Evolutionary conservation across 2,113 vertebrate species (phyloP).

Genomic region (Sigmodon hispidus): DNA sequence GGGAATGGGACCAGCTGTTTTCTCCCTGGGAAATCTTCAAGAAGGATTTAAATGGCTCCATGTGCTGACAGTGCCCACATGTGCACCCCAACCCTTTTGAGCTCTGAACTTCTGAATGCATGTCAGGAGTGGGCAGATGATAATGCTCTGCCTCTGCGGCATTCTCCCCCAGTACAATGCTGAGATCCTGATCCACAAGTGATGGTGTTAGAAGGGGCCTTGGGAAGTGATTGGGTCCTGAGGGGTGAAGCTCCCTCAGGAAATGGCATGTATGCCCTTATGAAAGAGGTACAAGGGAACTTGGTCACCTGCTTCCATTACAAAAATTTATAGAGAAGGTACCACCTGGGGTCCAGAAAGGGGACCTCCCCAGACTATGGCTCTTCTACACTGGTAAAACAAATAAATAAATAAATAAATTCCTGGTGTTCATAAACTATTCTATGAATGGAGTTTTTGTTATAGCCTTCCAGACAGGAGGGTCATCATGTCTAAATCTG

Average conservation of each 20-base stretch:
- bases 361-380: neutral
- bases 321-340: neutral
- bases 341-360: neutral
- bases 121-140: neutral
- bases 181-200: neutral
- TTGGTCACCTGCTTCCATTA: neutral
- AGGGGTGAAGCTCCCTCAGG: neutral
- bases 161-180: neutral
- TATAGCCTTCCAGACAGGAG: too few relatives aligned
- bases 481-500: too few relatives aligned
- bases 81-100: neutral
- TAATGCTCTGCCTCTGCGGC: too few relatives aligned
- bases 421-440: neutral
- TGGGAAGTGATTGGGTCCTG: neutral
- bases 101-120: fast-evolving
- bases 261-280: too few relatives aligned
- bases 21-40: neutral
- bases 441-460: neutral
- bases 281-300: too few relatives aligned
- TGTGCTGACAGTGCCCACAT: too few relatives aligned
- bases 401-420: too few relatives aligned
- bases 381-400: neutral
- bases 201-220: neutral
- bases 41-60: neutral
- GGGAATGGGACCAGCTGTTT: neutral